Percentiles rank a stretch among this genome's conserved stretches.
phyloP scores from a whole-genome alignment of 1,140 invertebrate species.

The Drosophila grimshawi region DNA sequence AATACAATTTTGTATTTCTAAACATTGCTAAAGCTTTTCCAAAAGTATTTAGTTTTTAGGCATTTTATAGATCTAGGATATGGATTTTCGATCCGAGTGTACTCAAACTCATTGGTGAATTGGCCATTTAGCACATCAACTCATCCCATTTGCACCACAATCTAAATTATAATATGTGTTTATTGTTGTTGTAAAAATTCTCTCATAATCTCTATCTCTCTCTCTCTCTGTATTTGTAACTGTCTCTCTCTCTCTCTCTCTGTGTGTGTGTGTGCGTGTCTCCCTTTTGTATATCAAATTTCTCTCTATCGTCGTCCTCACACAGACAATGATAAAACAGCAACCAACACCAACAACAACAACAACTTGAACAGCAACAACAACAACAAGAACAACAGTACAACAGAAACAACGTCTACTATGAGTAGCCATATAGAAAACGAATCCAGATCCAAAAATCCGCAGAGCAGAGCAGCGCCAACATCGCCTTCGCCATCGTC shows the following conservation, averaged over 20 bases:
- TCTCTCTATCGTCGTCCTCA: slow-evolving; percentile 51
- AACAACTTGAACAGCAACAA: slow-evolving; percentile 10
- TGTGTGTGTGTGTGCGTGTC: slow-evolving; percentile 44
- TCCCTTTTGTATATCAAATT: slow-evolving; percentile 47
- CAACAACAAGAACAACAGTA: slow-evolving; percentile 15
- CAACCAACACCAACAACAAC: slow-evolving; percentile 26
- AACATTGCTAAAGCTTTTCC: no score
- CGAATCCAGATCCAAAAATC: slow-evolving; percentile 21
- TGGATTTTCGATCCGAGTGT: slow-evolving; percentile 7
- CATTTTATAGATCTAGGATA: background rate
- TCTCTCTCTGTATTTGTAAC: slow-evolving; percentile 33
- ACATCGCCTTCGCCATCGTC: slow-evolving; percentile 13
- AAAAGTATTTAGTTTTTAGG: no score
- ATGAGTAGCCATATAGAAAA: slow-evolving; percentile 32
- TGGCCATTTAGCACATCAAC: slow-evolving; percentile 11
- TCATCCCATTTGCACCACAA: slow-evolving; percentile 19
- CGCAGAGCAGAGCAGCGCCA: slow-evolving; percentile 25
- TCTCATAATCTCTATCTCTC: slow-evolving; percentile 37
- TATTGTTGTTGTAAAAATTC: slow-evolving; percentile 49
- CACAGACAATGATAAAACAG: slow-evolving; percentile 59
- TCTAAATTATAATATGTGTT: slow-evolving; percentile 34
- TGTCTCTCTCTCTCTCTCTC: slow-evolving; percentile 44
- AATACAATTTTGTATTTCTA: no score
- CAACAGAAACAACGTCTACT: slow-evolving; percentile 20
- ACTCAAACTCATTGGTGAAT: slow-evolving; percentile 37